phyloP scores from a whole-genome alignment of 2,888 invertebrate genomes.

The Sympetrum striolatum region DNA sequence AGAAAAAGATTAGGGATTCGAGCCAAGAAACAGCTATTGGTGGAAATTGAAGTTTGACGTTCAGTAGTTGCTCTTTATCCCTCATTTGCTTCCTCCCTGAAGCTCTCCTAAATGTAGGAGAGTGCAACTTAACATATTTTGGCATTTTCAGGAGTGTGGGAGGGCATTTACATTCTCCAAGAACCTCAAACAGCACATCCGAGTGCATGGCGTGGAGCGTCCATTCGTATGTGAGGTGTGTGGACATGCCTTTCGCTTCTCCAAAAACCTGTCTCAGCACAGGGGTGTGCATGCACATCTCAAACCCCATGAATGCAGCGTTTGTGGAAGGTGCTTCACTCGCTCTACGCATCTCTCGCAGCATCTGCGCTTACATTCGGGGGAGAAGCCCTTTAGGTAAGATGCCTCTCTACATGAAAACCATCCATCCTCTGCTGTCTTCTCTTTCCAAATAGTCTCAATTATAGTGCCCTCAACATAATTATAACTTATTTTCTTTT shows the following conservation, averaged over 20 bases:
- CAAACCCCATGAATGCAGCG: not conserved
- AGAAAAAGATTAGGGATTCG: no score
- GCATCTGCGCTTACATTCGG: not conserved
- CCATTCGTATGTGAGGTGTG: constrained; percentile 21
- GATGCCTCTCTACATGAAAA: no score
- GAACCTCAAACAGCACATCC: constrained; percentile 2
- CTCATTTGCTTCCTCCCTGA: no score
- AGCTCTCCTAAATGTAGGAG: no score
- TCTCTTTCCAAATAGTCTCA: no score
- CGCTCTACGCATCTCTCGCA: not conserved
- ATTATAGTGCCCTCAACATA: no score
- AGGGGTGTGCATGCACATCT: constrained; percentile 17
- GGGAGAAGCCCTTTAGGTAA: constrained; percentile 9
- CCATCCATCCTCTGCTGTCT: no score
- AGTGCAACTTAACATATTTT: not conserved
- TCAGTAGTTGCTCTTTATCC: no score
- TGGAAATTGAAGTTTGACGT: no score
- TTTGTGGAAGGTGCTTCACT: not conserved
- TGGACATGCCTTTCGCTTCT: constrained; percentile 19
- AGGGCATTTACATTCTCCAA: constrained; percentile 21
- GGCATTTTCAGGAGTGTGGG: not conserved
- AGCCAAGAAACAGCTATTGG: no score
- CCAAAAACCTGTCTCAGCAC: constrained; percentile 27
- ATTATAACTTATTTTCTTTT: no score
- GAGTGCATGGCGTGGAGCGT: not conserved